Percentiles rank a stretch among this genome's conserved stretches.
Evolutionary conservation across 2,888 invertebrate genomes (phyloP).

Genomic region (Orgyia antiqua): DNA sequence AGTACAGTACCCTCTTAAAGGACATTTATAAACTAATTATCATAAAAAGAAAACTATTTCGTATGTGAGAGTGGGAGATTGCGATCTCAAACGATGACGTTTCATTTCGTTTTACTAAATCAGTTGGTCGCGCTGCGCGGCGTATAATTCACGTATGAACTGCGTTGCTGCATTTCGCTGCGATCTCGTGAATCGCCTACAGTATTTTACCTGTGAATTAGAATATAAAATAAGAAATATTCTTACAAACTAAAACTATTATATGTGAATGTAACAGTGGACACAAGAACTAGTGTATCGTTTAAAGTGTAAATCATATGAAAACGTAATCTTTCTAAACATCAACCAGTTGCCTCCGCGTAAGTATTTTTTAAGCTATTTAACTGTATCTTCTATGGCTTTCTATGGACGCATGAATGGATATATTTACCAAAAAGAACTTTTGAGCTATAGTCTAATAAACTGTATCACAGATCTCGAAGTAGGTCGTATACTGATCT

Average conservation of each 20-base stretch:
- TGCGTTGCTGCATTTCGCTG: conserved; percentile 5
- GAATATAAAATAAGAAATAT: conserved; percentile 30
- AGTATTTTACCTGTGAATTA: conserved; percentile 51
- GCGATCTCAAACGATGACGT: conserved; percentile 35
- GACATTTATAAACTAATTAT: too few relatives aligned
- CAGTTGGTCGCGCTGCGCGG: conserved; percentile 59
- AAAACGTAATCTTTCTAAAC: conserved; percentile 43
- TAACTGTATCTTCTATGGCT: conserved; percentile 68
- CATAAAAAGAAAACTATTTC: too few relatives aligned
- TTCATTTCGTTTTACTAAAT: too few relatives aligned
- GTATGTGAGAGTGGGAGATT: conserved; percentile 36
- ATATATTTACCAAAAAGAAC: conserved; percentile 55
- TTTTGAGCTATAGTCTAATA: conserved; percentile 20
- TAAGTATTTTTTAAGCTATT: conserved; percentile 64
- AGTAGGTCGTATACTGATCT: conserved; percentile 41
- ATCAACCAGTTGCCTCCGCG: conserved; percentile 43
- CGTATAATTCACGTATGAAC: conserved; percentile 22
- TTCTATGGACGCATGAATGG: conserved; percentile 43
- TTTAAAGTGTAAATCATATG: conserved; percentile 33
- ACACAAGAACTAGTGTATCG: conserved; percentile 39
- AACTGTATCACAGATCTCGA: conserved; percentile 34
- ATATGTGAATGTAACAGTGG: conserved; percentile 44
- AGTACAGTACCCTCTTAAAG: too few relatives aligned
- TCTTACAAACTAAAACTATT: conserved; percentile 35
- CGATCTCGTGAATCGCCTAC: conserved; percentile 33